Evolutionary conservation across 2,797 vertebrate species (phyloP), one percentile per base, ranked within the genome.

Genomic region (Ispidina lecontei): DNA sequence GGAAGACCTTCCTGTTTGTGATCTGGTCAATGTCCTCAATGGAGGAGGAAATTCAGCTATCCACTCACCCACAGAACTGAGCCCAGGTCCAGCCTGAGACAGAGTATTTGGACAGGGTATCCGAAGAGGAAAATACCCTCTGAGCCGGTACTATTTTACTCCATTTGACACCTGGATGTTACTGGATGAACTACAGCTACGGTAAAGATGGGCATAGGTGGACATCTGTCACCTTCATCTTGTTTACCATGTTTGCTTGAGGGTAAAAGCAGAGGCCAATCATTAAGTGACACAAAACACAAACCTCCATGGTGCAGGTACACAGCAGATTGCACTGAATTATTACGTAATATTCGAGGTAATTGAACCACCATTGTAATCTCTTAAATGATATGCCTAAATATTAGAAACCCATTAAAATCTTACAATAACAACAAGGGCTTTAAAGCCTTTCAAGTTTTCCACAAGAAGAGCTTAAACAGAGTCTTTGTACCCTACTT

Each of bases 81-180:
- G 59, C 37, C 44, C 73, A n/a, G 9, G 41, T 37, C 31, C 47
- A 7, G 23, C 1, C 15, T 16, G 39, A 72, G 49, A 20, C 5
- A 15, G 46, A 14, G 7, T 5, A 9, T 46, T 60, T 49, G 77
- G 37, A 37, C 6, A 15, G 46, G 14, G 7, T 5, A 9, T 46
- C 64, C 44, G 77, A 12, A 25, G 70, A 21, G 9, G 23, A 23
- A 8, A 35, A 35, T 22, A 46, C 17, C 14, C 49, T 21, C 74
- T 26, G 55, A 28, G 41, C 21, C 19, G 0, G 2, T 25, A 21
- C 12, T 8, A 4, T 19, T 49, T 26, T 74, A 14, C 21, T 35
- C 51, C 19, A 3, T 15, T 64, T 0, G 3, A 33, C 18, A 29
- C 3, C 21, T 7, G 2, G 9, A 10, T 1, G 1, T 33, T 29